Conservation (phyloP, 2,113 vertebrate genomes). For the Ancistrus triradiatus region DNA sequence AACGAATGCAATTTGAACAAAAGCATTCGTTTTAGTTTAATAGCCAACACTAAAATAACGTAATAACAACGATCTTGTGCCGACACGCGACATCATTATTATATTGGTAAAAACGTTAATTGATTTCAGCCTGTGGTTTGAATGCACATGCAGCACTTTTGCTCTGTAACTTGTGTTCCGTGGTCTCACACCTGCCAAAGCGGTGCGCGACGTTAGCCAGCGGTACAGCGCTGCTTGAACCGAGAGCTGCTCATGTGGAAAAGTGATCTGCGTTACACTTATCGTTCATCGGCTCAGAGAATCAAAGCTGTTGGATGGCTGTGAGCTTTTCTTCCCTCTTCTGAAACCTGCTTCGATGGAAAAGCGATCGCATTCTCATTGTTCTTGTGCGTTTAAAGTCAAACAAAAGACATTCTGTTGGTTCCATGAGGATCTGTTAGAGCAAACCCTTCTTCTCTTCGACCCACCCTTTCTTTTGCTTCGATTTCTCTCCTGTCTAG, state of each 20-base stretch:
- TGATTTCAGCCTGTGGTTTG: too few relatives aligned
- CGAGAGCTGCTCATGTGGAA: constrained; percentile 37
- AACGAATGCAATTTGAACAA: too few relatives aligned
- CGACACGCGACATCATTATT: too few relatives aligned
- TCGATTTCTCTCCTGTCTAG: constrained; percentile 53
- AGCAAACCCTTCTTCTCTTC: background rate
- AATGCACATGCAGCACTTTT: too few relatives aligned
- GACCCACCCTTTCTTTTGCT: background rate
- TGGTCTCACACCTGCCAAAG: constrained; percentile 31
- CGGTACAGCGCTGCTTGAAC: constrained; percentile 30
- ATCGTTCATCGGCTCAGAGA: constrained; percentile 40
- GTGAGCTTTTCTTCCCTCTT: constrained; percentile 1
- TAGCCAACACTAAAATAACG: too few relatives aligned
- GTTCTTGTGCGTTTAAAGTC: constrained; percentile 27
- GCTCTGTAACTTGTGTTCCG: constrained; percentile 9
- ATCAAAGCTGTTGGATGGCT: constrained; percentile 23
- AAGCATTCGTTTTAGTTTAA: too few relatives aligned
- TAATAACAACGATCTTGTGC: too few relatives aligned
- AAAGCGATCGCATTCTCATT: constrained; percentile 25
- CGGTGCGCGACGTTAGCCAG: constrained; percentile 25
- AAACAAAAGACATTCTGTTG: constrained; percentile 26
- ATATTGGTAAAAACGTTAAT: background rate
- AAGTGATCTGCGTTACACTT: constrained; percentile 38
- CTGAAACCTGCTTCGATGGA: constrained; percentile 22
- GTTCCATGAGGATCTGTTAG: constrained; percentile 22